A percentile compares a stretch with the other conserved stretches of the same genome.
Conservation (phyloP, 1,140 invertebrate species). For the Rhyzopertha dominica region DNA sequence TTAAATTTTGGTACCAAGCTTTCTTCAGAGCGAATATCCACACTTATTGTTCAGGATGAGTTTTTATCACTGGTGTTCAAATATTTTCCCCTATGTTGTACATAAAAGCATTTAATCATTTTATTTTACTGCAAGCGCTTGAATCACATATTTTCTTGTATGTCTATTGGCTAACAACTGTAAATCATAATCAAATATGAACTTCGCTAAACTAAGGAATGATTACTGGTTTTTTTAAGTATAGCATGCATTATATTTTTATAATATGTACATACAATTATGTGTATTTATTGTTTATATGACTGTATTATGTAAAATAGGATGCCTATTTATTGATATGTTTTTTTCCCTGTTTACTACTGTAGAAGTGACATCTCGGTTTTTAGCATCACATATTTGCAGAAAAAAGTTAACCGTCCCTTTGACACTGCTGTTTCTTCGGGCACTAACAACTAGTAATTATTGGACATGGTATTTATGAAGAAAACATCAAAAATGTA, state of each 20-base stretch:
- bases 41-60: too few relatives aligned
- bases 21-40: too few relatives aligned
- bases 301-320: constrained; percentile 18
- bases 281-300: constrained; percentile 42
- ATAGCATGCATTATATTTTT: constrained; percentile 42
- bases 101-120: not conserved
- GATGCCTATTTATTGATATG: constrained; percentile 13
- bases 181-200: constrained; percentile 30
- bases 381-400: constrained; percentile 9
- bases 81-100: too few relatives aligned
- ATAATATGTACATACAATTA: too few relatives aligned
- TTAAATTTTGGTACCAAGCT: too few relatives aligned
- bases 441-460: too few relatives aligned
- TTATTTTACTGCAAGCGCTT: not conserved
- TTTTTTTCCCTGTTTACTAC: constrained; percentile 14
- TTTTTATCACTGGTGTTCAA: too few relatives aligned
- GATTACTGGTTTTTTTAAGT: constrained; percentile 27
- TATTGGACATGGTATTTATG: constrained; percentile 19
- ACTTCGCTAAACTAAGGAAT: constrained; percentile 27
- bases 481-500: too few relatives aligned
- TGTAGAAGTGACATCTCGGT: constrained; percentile 15
- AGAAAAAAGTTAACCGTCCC: not conserved
- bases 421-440: not conserved
- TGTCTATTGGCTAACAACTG: constrained; percentile 2
- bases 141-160: not conserved